phyloP scores from a whole-genome alignment of 1,140 invertebrate genomes.

The Protaetia brevitarsis region DNA sequence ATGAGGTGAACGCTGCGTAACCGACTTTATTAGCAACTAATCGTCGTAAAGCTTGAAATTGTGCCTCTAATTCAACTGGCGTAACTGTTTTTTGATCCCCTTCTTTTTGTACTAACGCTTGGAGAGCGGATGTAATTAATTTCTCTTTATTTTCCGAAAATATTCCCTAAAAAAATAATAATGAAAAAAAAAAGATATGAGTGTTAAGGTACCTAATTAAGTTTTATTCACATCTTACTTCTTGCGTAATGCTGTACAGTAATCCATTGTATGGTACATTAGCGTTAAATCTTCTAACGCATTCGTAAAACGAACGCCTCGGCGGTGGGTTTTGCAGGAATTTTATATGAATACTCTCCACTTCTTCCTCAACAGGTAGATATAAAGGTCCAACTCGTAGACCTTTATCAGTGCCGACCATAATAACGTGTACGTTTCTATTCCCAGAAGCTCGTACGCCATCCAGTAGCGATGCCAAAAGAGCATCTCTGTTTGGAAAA shows the following conservation, averaged over 20 bases:
- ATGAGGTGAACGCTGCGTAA: slow-evolving; percentile 90
- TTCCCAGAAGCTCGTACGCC: slow-evolving; percentile 95
- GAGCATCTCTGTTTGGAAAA: slow-evolving; percentile 75
- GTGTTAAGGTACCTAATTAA: no score
- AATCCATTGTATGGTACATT: slow-evolving; percentile 98
- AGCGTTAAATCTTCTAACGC: slow-evolving; percentile 90
- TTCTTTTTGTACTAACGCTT: slow-evolving; percentile 70
- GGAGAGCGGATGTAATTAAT: slow-evolving; percentile 79
- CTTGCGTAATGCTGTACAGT: slow-evolving; percentile 91
- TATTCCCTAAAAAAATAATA: slow-evolving; percentile 63
- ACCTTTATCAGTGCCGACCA: slow-evolving; percentile 75
- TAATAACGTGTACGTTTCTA: slow-evolving; percentile 94
- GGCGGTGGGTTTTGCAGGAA: slow-evolving; percentile 69
- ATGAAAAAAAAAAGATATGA: slow-evolving; percentile 1
- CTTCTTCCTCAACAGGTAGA: slow-evolving; percentile 89
- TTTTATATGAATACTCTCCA: slow-evolving; percentile 84
- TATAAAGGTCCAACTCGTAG: slow-evolving; percentile 85
- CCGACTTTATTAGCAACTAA: slow-evolving; percentile 96
- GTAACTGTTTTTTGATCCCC: slow-evolving; percentile 60
- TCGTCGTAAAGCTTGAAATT: slow-evolving; percentile 91
- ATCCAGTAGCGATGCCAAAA: slow-evolving; percentile 93
- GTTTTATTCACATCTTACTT: slow-evolving; percentile 67
- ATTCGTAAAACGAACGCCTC: slow-evolving; percentile 58
- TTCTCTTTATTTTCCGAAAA: slow-evolving; percentile 99
- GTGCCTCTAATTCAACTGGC: slow-evolving; percentile 77